Conservation (phyloP, 92 coral and sea anemone genomes). For the Meandrina meandrites region DNA sequence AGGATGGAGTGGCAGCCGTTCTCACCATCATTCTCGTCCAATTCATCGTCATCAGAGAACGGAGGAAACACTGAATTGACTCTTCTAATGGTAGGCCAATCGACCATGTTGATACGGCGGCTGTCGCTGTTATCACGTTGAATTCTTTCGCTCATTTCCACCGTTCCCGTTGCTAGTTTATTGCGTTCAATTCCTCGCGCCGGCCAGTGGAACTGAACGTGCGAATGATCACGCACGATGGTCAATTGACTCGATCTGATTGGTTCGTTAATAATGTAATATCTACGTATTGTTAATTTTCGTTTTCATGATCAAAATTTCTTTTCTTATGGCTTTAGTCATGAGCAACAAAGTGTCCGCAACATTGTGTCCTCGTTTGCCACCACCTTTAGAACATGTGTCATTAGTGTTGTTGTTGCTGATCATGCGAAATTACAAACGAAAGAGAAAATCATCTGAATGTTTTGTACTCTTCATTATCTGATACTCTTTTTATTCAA, state of each 20-base stretch:
- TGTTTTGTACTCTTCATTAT: no score
- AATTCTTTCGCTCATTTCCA: background rate
- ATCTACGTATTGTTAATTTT: background rate
- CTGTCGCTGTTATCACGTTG: background rate
- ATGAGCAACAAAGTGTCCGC: no score
- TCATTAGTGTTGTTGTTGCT: background rate
- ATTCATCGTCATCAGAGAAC: constrained; percentile 29
- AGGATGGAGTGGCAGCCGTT: constrained; percentile 80
- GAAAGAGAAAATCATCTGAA: no score
- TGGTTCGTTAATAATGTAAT: constrained; percentile 16
- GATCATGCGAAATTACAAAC: background rate
- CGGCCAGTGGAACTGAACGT: background rate
- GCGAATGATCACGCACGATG: constrained; percentile 36
- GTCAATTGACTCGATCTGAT: constrained; percentile 6
- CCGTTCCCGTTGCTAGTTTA: background rate
- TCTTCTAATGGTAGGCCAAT: constrained; percentile 18
- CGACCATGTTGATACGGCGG: constrained; percentile 18
- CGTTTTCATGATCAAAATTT: no score
- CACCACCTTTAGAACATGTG: no score
- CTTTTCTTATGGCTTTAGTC: no score
- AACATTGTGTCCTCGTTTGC: no score
- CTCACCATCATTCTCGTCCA: constrained; percentile 49
- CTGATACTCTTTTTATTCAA: no score
- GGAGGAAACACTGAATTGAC: constrained; percentile 46
- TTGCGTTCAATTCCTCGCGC: background rate